Evolutionary conservation across 2,888 invertebrate species (phyloP).

Genomic region (Neuroscelio doddi): DNA sequence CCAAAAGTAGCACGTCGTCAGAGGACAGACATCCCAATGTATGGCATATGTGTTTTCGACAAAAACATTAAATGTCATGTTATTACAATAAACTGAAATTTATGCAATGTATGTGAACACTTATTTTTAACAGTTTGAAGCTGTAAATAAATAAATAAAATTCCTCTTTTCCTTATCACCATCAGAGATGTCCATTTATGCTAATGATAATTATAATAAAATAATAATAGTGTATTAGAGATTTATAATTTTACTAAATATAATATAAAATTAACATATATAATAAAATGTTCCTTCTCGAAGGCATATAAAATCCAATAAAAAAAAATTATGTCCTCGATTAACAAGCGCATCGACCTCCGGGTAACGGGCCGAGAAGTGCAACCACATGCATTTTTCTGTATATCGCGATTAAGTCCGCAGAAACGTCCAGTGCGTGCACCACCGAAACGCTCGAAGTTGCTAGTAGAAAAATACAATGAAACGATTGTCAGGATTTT

Average conservation of each 20-base stretch:
- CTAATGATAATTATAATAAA: no score
- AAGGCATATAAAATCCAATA: not conserved
- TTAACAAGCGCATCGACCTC: constrained; percentile 46
- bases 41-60: constrained; percentile 22
- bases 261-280: not conserved
- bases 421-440: constrained; percentile 36
- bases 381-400: constrained; percentile 43
- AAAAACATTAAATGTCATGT: not conserved
- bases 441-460: constrained; percentile 31
- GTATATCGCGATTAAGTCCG: constrained; percentile 36
- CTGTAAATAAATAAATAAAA: no score
- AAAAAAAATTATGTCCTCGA: constrained; percentile 44
- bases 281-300: not conserved
- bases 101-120: no score
- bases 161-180: no score
- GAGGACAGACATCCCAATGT: constrained; percentile 29
- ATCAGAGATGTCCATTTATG: no score
- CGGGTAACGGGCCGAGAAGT: constrained; percentile 42
- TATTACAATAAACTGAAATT: no score
- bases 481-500: no score
- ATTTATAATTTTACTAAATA: no score
- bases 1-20: constrained; percentile 45
- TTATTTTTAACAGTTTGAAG: no score
- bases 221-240: no score
- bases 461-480: constrained; percentile 13